Evolutionary conservation across 2,888 invertebrate species (phyloP).

Genomic region (Rosalia funebris): DNA sequence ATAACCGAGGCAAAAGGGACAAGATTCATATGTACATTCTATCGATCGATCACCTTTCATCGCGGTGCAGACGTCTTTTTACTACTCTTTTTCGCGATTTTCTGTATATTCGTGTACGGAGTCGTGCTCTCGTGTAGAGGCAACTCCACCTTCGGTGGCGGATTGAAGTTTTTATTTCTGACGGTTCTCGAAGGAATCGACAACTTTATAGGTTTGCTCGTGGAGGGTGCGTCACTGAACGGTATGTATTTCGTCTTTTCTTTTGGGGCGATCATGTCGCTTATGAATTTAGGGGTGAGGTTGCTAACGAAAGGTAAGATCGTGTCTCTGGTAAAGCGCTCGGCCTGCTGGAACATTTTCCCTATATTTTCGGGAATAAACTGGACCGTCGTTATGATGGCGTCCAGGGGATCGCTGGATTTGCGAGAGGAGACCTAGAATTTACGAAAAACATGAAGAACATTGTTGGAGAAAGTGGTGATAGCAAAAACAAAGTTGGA

Average conservation of each 20-base stretch:
- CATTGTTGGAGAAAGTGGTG: too few relatives aligned
- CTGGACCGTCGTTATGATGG: slow-evolving; percentile 42
- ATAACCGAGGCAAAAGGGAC: too few relatives aligned
- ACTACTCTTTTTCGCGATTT: slow-evolving; percentile 18
- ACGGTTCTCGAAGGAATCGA: slow-evolving; percentile 21
- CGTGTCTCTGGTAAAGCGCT: slow-evolving; percentile 44
- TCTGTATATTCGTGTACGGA: slow-evolving; percentile 30
- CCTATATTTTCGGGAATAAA: slow-evolving; percentile 43
- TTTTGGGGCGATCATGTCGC: slow-evolving; percentile 37
- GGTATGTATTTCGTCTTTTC: slow-evolving; percentile 33
- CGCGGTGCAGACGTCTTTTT: slow-evolving; percentile 1
- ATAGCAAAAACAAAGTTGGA: too few relatives aligned
- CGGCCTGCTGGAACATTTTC: slow-evolving; percentile 41
- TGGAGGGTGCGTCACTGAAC: slow-evolving; percentile 19
- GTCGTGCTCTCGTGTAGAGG: slow-evolving; percentile 9
- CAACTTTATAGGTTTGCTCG: slow-evolving; percentile 3
- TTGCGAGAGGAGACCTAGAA: slow-evolving; percentile 32
- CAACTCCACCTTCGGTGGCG: slow-evolving; percentile 1
- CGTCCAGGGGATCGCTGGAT: slow-evolving; percentile 35
- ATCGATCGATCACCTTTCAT: neutral
- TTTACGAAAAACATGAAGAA: slow-evolving; percentile 5
- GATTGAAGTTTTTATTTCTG: slow-evolving; percentile 30
- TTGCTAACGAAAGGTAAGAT: slow-evolving; percentile 44
- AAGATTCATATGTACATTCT: too few relatives aligned
- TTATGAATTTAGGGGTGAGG: slow-evolving; percentile 41